Base-by-base conservation (phyloP, 2,888 invertebrate genomes). In the Apomyelois bistriatella region DNA sequence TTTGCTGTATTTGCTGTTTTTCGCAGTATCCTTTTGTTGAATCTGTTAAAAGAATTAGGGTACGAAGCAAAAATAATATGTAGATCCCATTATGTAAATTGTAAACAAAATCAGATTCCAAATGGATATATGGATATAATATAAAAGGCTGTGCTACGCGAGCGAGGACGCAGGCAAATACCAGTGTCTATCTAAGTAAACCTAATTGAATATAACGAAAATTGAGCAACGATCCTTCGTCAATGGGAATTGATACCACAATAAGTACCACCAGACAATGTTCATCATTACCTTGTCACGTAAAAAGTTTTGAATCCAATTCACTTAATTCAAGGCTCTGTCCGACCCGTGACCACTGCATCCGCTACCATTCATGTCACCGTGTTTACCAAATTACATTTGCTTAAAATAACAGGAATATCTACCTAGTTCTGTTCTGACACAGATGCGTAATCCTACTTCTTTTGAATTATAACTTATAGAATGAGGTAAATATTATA, bases 271-370 rank as follows among this genome's bases (percentile, higher is more conserved):
- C 38, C 15, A 40, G 9, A 38, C 13, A 40, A 15, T 16, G 15
- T 15, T 13, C 16, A 8, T 57, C 48, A 63, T 67, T 70, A 69
- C 64, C 59, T 59, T 68, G 73, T 69, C 72, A 74, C 68, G 68
- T 72, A 59, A 63, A 53, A 62, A 64, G 66, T 77, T 79, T 81
- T 80, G 69, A 76, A 85, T 85, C 81, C 72, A 79, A 67, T 67
- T 68, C 77, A 72, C 72, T 64, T 81, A 82, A 85, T 83, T 82
- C 87, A 88, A 88, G 87, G 88, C 62, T 71, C 58, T 72, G 15
- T 43, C 22, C 13, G 28, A 10, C 74, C 72, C 75, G 74, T 82
- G 79, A 83, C 77, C 68, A 71, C 66, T 68, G 69, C 77, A 83
- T 87, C 85, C 85, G 85, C 59, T 66, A 70, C 70, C 68, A 76